phyloP scores from a whole-genome alignment of 2,113 vertebrate species.

The Apteryx owenii region DNA sequence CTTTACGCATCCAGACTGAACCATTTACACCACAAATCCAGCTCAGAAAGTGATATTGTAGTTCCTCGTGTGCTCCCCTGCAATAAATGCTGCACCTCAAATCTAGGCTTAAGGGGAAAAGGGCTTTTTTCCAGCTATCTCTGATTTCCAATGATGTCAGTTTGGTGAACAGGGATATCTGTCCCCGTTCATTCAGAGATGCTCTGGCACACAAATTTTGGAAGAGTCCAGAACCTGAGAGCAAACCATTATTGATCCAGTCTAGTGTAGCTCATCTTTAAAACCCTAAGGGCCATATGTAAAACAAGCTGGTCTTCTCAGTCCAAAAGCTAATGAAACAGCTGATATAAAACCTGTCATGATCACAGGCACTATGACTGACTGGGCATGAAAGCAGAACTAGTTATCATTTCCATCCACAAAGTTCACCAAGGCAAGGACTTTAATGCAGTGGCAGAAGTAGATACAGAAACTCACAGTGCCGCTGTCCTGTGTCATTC shows the following conservation, averaged over 20 bases:
- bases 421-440: not conserved
- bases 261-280: not conserved
- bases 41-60: not conserved
- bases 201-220: not conserved
- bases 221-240: not conserved
- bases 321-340: not conserved
- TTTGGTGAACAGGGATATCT: not conserved
- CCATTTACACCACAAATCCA: not conserved
- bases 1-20: not conserved
- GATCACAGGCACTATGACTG: not conserved
- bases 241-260: not conserved
- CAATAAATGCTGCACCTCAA: not conserved
- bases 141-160: not conserved
- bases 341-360: not conserved
- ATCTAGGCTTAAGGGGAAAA: not conserved
- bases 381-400: not conserved
- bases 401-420: not conserved
- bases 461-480: not conserved
- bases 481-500: not conserved
- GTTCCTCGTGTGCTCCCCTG: not conserved
- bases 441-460: not conserved
- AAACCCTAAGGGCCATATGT: not conserved
- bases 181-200: not conserved
- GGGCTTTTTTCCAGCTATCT: not conserved
- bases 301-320: not conserved